Evolutionary conservation across 2,888 invertebrate genomes (phyloP).

Genomic region (Dryococelus australis): DNA sequence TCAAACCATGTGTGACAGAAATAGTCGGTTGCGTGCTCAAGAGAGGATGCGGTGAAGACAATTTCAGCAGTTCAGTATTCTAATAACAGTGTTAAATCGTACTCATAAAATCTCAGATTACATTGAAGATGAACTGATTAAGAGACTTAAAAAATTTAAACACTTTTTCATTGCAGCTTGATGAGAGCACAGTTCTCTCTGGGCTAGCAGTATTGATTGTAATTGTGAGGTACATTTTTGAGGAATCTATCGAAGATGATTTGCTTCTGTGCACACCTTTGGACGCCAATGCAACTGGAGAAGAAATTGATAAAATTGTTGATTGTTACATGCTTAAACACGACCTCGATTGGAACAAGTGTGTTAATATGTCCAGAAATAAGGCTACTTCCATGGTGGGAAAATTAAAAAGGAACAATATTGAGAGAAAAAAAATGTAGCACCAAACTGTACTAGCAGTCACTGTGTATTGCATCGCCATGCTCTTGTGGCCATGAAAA

Average conservation of each 20-base stretch:
- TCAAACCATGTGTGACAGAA: no score
- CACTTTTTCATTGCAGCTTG: slow-evolving; percentile 12
- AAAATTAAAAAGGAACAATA: not conserved
- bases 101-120: slow-evolving; percentile 7
- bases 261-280: no score
- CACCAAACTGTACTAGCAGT: slow-evolving; percentile 17
- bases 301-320: no score
- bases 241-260: no score
- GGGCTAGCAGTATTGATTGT: no score
- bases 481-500: not conserved
- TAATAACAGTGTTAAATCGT: no score
- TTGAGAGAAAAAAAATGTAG: not conserved
- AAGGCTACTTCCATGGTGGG: not conserved
- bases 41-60: not conserved
- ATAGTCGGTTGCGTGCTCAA: no score
- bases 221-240: no score
- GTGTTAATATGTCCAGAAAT: slow-evolving; percentile 18
- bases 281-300: no score
- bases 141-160: not conserved
- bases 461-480: not conserved
- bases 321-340: no score
- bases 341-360: not conserved
- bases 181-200: no score
- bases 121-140: slow-evolving; percentile 18
- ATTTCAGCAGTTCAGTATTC: not conserved